These are phyloP conservation scores for Diachrysia chrysitis DNA, from an alignment of 2,888 invertebrate genomes.

Conservation along the genomic window DNA sequence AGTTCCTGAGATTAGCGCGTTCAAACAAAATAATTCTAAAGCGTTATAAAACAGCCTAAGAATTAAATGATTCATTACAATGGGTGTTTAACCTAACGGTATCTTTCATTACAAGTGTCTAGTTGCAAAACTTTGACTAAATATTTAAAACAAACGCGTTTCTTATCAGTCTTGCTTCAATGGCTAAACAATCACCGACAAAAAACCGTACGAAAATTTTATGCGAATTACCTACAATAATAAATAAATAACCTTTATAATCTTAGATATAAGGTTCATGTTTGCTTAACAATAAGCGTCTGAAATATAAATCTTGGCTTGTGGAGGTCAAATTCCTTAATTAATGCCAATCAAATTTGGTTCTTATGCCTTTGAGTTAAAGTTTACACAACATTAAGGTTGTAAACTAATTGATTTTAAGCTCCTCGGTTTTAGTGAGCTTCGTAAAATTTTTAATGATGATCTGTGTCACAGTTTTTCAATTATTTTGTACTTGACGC, in stretches of 20 bases:
- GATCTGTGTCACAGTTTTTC: conserved; percentile 44
- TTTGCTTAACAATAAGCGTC: not conserved
- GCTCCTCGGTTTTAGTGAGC: conserved; percentile 36
- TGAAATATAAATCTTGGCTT: not conserved
- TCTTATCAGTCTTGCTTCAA: conserved; percentile 45
- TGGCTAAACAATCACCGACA: conserved; percentile 43
- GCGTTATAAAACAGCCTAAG: not conserved
- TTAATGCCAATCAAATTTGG: conserved; percentile 16
- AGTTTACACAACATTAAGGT: conserved; percentile 9
- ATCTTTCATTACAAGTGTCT: conserved; percentile 28
- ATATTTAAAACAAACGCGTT: conserved; percentile 34
- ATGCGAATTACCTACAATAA: not conserved
- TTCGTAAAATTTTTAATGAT: conserved; percentile 48
- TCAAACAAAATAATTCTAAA: no score
- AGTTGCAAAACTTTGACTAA: conserved; percentile 42
- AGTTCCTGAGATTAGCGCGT: no score
- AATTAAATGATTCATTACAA: conserved; percentile 19
- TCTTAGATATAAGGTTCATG: not conserved
- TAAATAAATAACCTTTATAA: not conserved
- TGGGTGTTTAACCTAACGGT: conserved; percentile 37
- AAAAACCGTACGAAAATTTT: conserved; percentile 28
- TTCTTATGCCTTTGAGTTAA: conserved; percentile 21
- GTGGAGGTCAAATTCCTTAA: conserved; percentile 25
- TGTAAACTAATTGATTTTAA: conserved; percentile 50
- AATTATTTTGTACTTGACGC: conserved; percentile 56